These are phyloP conservation scores for Drosophila murphyi DNA, from an alignment of 1,140 invertebrate species.

Conservation along the genomic window DNA sequence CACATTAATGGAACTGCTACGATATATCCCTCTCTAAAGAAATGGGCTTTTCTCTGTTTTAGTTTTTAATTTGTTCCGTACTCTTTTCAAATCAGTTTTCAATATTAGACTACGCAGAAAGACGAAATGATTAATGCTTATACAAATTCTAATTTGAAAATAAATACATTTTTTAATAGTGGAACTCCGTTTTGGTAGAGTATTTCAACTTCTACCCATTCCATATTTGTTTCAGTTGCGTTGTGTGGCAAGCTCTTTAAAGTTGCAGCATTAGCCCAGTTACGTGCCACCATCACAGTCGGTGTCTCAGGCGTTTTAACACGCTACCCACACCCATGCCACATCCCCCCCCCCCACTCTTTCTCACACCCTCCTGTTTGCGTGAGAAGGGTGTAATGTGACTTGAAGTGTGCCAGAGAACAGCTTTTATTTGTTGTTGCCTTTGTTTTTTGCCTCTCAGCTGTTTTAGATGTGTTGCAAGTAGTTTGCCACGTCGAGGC, in stretches of 20 bases:
- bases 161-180: too few species aligned
- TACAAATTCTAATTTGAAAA: too few species aligned
- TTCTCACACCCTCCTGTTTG: neutral
- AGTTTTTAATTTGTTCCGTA: too few species aligned
- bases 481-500: constrained; percentile 44
- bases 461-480: constrained; percentile 68
- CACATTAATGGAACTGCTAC: neutral
- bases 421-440: constrained; percentile 49
- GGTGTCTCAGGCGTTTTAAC: constrained; percentile 1
- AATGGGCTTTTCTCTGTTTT: too few species aligned
- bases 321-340: neutral
- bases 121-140: too few species aligned
- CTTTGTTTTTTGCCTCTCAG: constrained; percentile 33
- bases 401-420: constrained; percentile 68
- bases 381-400: constrained; percentile 64
- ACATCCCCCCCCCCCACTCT: neutral
- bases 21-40: neutral
- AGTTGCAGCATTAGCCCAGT: constrained; percentile 76
- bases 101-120: too few species aligned
- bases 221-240: constrained; percentile 12
- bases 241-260: constrained; percentile 59
- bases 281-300: constrained; percentile 59
- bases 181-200: too few species aligned
- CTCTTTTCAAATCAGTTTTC: too few species aligned
- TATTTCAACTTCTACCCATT: neutral